Evolutionary conservation across 2,797 vertebrate genomes (phyloP), one percentile per base, ranked within the genome.

Genomic region (Coranthus polyacanthus): DNA sequence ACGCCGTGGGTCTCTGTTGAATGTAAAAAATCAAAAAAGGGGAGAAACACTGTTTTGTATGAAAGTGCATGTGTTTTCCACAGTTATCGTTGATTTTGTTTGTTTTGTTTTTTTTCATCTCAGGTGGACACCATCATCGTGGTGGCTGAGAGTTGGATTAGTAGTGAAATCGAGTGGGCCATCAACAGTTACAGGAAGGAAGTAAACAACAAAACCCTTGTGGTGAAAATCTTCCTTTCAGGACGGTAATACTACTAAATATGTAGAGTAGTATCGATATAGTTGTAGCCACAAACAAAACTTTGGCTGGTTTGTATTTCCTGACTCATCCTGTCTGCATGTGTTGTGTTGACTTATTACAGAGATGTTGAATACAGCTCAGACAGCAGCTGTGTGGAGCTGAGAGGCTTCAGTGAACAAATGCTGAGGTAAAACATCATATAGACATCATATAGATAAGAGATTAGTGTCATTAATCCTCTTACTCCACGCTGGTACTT

Each of bases 351-450:
- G 16, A 51, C 12, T 0, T 0, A 0, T 17, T 0, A 0, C 32
- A 61, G 34, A 1, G 0, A 6, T 0, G 0, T 0, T 1, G 13
- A 41, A 1, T 0, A 6, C 0, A 0, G 0, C 5, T 0, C 2
- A 24, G 77, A 91, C 46, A 85, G 75, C 12, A 93, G 92, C 68
- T 46, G 36, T 0, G 91, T 96, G 76, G 42, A 12, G 0, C 65
- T 97, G 21, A 1, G 0, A 0, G 95, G 95, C 54, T 95, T 96
- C 84, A 95, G 89, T 34, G 95, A 97, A 2, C 95, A 96, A 41
- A 89, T 95, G 1, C 81, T 97, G 36, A 95, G 93, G 96, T 97
- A 89, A 93, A 90, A 80, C 16, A 1, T 34, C 51, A 68, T 36
- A n/a, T 37, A 17, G 41, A 29, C 18, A 2, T 1, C 1, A 10